Evolutionary conservation across 2,797 vertebrate species (phyloP).

Genomic region (Xyrichtys novacula): DNA sequence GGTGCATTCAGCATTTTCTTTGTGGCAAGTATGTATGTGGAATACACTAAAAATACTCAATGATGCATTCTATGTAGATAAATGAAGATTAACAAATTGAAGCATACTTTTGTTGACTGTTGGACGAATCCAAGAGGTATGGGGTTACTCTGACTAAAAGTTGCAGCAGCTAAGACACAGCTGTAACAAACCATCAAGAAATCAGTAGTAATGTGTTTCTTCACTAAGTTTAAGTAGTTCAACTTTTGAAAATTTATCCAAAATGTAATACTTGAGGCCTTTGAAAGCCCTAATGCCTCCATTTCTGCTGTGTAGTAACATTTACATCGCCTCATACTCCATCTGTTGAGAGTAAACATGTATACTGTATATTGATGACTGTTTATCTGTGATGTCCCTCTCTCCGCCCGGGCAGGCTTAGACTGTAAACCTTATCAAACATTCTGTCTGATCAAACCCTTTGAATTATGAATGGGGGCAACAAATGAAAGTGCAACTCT

Average conservation of each 20-base stretch:
- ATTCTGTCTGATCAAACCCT: constrained; percentile 81
- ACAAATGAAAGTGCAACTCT: constrained; percentile 49
- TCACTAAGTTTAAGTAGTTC: background rate
- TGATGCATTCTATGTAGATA: too few relatives aligned
- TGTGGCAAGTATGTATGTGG: too few relatives aligned
- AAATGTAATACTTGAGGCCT: background rate
- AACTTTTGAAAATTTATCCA: constrained; percentile 23
- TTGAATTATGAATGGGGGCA: constrained; percentile 78
- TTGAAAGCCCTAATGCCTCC: background rate
- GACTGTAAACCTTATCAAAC: constrained; percentile 75
- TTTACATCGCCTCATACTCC: constrained; percentile 54
- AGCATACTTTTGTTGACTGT: too few relatives aligned
- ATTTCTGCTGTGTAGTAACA: constrained; percentile 42
- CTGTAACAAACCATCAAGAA: too few relatives aligned
- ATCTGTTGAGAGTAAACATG: constrained; percentile 57
- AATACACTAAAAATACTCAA: too few relatives aligned
- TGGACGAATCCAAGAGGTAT: too few relatives aligned
- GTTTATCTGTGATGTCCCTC: constrained; percentile 73
- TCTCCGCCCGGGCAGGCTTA: constrained; percentile 56
- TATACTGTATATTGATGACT: constrained; percentile 72
- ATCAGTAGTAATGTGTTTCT: background rate
- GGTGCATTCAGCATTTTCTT: too few relatives aligned
- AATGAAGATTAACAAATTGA: too few relatives aligned
- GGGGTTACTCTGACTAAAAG: too few relatives aligned
- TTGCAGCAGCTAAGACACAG: too few relatives aligned